phyloP scores from a whole-genome alignment of 2,113 vertebrate genomes.

The Lutjanus erythropterus region DNA sequence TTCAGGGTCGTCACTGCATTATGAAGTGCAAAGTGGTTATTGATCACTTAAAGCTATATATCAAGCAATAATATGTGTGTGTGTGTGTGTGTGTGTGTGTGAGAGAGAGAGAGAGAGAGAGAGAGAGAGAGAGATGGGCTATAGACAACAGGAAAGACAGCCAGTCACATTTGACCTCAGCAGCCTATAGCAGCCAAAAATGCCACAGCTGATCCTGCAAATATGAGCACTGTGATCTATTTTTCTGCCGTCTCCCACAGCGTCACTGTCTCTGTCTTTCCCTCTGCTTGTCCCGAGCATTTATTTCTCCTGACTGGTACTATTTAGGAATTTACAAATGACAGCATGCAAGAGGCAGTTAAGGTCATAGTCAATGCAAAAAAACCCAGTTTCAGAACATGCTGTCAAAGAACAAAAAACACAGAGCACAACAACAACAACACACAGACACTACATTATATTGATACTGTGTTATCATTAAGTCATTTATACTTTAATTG shows the following conservation, averaged over 20 bases:
- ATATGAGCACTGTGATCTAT: not conserved
- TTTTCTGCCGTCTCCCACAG: not conserved
- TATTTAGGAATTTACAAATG: not conserved
- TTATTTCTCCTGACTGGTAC: not conserved
- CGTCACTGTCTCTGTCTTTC: no score
- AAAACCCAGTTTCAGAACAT: not conserved
- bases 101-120: no score
- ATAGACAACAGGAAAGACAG: not conserved
- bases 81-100: not conserved
- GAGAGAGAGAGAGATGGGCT: no score
- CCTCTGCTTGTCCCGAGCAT: not conserved
- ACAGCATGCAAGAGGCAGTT: not conserved
- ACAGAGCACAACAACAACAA: no score
- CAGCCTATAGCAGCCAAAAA: slow-evolving; percentile 10
- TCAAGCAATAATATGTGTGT: no score
- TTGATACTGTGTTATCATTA: not conserved
- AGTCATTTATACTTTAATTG: not conserved
- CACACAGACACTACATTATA: no score
- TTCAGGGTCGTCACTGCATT: no score
- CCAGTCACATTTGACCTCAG: slow-evolving; percentile 37
- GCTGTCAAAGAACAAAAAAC: not conserved
- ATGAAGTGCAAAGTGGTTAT: no score
- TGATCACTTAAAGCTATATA: no score
- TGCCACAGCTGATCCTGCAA: slow-evolving; percentile 19
- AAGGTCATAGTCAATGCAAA: not conserved